Conservation (phyloP, 2,113 vertebrate genomes). For the Jaculus jaculus region DNA sequence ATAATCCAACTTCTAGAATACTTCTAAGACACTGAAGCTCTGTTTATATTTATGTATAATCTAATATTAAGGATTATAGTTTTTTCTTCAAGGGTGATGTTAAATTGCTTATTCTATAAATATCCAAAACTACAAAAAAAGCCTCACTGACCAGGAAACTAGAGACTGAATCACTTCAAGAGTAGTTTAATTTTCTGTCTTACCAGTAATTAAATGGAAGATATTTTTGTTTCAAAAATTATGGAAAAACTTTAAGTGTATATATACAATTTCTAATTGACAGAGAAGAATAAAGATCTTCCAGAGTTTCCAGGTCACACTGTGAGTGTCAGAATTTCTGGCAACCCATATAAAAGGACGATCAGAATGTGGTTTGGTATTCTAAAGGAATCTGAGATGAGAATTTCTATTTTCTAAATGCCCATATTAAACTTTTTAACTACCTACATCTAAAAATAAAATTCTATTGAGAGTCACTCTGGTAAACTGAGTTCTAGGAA, state of each 20-base stretch:
- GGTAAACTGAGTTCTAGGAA: not conserved
- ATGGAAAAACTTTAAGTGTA: not conserved
- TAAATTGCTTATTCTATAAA: slow-evolving; percentile 14
- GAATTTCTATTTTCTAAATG: not conserved
- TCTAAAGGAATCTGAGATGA: not conserved
- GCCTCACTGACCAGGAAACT: not conserved
- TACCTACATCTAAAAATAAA: slow-evolving; percentile 4
- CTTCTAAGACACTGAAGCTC: not conserved
- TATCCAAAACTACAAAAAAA: not conserved
- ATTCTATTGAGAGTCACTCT: not conserved
- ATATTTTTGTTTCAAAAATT: slow-evolving; percentile 5
- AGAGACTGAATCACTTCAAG: not conserved
- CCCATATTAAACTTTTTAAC: not conserved
- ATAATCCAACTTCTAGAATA: not conserved
- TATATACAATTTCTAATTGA: not conserved
- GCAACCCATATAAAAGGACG: not conserved
- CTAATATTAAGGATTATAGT: not conserved
- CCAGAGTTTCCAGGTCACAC: not conserved
- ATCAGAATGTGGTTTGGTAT: not conserved
- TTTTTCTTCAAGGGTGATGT: not conserved
- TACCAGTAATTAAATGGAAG: not conserved
- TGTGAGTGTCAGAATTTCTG: not conserved
- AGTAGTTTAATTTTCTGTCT: not conserved
- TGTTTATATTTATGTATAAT: not conserved
- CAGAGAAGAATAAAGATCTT: not conserved